These are phyloP conservation scores for Alligator mississippiensis DNA, from an alignment of 2,113 vertebrate species.

Conservation along the genomic window DNA sequence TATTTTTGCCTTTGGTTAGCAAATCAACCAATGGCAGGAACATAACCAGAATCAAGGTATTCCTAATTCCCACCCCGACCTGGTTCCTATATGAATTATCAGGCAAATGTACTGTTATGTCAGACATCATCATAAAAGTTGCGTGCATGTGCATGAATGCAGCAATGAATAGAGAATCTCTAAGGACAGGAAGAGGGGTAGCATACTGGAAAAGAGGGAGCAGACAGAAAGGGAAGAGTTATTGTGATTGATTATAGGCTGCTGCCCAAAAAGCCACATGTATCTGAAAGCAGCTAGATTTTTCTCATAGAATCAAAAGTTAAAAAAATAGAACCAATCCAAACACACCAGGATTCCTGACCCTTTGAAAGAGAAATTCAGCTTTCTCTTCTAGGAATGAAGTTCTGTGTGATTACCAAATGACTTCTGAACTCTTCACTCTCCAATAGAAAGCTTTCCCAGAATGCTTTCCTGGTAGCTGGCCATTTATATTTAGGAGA, in stretches of 20 bases:
- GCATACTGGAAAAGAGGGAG: not conserved
- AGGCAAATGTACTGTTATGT: accelerated
- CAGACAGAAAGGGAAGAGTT: not conserved
- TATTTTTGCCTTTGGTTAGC: accelerated
- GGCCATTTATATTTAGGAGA: not conserved
- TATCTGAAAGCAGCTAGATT: not conserved
- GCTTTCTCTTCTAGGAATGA: not conserved
- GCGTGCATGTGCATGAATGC: not conserved
- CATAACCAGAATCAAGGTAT: not conserved
- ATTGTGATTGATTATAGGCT: accelerated
- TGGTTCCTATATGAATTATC: not conserved
- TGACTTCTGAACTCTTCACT: not conserved
- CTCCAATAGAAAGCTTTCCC: not conserved
- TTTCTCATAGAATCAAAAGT: not conserved
- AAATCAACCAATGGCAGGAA: accelerated
- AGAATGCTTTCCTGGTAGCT: not conserved
- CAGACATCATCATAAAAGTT: not conserved
- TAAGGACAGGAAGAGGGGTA: not conserved
- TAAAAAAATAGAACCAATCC: not conserved
- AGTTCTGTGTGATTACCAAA: not conserved
- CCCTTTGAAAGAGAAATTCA: not conserved
- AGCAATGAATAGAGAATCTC: not conserved
- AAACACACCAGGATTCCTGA: not conserved
- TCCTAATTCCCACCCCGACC: not conserved
- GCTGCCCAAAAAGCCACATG: not conserved